Percentiles rank a stretch among this genome's conserved stretches.
Conservation (phyloP, 2,797 vertebrate species). For the Aselliscus stoliczkanus region DNA sequence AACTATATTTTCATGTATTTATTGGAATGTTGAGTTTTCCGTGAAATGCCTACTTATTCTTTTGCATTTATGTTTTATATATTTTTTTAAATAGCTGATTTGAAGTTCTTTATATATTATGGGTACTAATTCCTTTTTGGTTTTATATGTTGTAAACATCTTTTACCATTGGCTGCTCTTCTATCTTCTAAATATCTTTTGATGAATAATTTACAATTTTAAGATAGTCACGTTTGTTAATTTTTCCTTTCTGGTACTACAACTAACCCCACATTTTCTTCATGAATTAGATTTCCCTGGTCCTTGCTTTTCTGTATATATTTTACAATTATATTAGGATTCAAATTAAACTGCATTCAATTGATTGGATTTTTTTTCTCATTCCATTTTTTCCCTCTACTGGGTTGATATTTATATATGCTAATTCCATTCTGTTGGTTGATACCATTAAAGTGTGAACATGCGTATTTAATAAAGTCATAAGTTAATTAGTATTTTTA, state of each 20-base stretch:
- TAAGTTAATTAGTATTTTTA: not conserved
- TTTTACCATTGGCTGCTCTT: not conserved
- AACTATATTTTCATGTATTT: not conserved
- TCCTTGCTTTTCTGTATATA: not conserved
- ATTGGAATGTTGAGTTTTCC: not conserved
- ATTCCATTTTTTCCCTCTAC: not conserved
- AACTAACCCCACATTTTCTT: not conserved
- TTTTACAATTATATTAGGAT: not conserved
- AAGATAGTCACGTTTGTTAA: not conserved
- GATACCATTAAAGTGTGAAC: not conserved
- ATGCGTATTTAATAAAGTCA: not conserved
- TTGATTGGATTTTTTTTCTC: not conserved
- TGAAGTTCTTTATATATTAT: not conserved
- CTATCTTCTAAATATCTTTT: not conserved
- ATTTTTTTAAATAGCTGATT: not conserved
- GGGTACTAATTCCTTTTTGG: not conserved
- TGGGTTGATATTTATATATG: not conserved
- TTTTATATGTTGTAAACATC: not conserved
- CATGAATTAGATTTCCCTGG: not conserved
- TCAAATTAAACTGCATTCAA: not conserved
- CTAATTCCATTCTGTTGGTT: not conserved
- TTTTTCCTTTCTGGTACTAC: not conserved
- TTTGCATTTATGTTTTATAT: not conserved
- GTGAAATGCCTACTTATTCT: not conserved
- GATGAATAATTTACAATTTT: not conserved